A percentile compares a stretch with the other conserved stretches of the same genome.
Conservation (phyloP, 2,888 invertebrate genomes). For the Diploptera punctata region DNA sequence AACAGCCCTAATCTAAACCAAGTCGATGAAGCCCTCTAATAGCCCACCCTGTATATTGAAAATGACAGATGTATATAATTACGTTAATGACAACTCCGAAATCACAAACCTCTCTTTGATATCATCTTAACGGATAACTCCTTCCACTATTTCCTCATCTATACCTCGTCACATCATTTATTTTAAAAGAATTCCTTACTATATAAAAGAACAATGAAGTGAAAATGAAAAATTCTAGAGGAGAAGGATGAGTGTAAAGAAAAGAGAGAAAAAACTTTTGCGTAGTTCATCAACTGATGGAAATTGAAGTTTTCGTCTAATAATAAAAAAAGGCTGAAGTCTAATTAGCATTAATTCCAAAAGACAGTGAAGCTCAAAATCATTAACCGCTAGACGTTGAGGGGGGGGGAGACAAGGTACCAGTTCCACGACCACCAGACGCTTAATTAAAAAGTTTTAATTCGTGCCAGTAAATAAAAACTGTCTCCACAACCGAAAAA, state of each 20-base stretch:
- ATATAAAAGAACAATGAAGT: conserved; percentile 26
- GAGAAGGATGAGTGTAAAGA: neutral
- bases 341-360: conserved; percentile 39
- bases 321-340: conserved; percentile 22
- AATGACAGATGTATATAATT: too few relatives aligned
- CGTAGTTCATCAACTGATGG: conserved; percentile 29
- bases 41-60: too few relatives aligned
- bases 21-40: too few relatives aligned
- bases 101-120: too few relatives aligned
- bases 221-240: conserved; percentile 22
- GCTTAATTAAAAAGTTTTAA: conserved; percentile 44
- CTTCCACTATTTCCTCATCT: too few relatives aligned
- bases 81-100: too few relatives aligned
- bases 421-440: conserved; percentile 9
- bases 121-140: too few relatives aligned
- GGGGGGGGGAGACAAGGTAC: neutral
- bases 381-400: conserved; percentile 27
- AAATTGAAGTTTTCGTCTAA: conserved; percentile 30
- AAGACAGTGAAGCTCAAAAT: conserved; percentile 32
- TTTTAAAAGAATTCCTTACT: conserved; percentile 20
- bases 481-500: conserved; percentile 32
- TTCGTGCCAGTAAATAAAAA: conserved; percentile 42
- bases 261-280: neutral
- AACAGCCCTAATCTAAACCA: too few relatives aligned
- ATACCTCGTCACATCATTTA: conserved; percentile 16